Evolutionary conservation across 2,113 vertebrate species (phyloP), one percentile per base, ranked within the genome.

Genomic region (Trochalopteron elliotii): DNA sequence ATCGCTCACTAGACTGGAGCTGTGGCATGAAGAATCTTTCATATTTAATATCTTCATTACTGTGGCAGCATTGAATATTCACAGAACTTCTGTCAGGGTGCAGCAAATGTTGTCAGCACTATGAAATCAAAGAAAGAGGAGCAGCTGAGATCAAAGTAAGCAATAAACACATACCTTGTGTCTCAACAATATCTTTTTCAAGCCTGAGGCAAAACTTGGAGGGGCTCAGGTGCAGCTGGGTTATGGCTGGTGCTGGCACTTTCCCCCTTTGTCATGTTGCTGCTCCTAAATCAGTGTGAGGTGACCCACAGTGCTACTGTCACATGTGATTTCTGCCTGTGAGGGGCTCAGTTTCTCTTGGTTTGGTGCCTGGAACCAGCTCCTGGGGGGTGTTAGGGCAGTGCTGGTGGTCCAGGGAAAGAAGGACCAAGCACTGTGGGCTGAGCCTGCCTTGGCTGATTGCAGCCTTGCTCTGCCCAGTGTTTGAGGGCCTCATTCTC

Each of bases 101-200:
- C 87, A 87, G 69, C 49, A 50, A 35, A 61, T 12, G 40, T 92
- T 97, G 94, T 93, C 95, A 90, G 90, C 17, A 1, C 42, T 25
- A n/a, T 64, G 83, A 75, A 97, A 92, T 94, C 90, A 95, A 95
- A 95, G 94, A 1, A 35, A 33, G 82, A 59, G 71, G 74, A 95
- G 76, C 56, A 37, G 37, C 76, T 64, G 79, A 84, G 94, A 97
- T 97, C 88, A 96, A 96, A 96, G 94, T 6, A 40, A 82, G 94
- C 65, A 39, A 16, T 88, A 74, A 93, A 85, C 67, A 52, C 20
- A 1, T 2, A 39, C 67, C 59, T 88, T 27, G 87, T 57, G 42
- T 52, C 53, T 87, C 8, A 4, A 28, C 52, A 21, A 22, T 2
- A 7, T 30, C 24, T 77, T 72, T 50, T 40, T 37, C 42, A 16